A percentile compares a stretch with the other conserved stretches of the same genome.
Conservation (phyloP, 2,797 vertebrate genomes). For the Staurois parvus region DNA sequence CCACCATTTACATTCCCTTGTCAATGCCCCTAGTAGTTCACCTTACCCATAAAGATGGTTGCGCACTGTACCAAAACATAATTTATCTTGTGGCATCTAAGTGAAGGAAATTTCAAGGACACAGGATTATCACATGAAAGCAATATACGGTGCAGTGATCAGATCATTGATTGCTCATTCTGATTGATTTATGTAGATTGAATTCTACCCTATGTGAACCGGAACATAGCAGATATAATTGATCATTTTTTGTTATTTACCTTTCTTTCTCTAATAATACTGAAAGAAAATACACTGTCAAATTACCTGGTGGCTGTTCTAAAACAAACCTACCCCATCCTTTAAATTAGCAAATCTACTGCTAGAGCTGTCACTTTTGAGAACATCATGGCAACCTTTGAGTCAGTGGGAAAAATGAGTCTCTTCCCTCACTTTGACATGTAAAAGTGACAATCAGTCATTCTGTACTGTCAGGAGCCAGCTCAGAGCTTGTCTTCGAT, state of each 20-base stretch:
- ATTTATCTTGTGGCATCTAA: background rate
- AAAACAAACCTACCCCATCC: background rate
- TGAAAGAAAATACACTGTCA: background rate
- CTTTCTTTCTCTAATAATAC: background rate
- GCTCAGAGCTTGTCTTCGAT: background rate
- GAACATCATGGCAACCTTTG: constrained; percentile 7
- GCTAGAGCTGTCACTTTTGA: background rate
- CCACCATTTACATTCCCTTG: too few relatives aligned
- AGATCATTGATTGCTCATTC: constrained; percentile 1
- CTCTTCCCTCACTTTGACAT: background rate
- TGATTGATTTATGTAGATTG: constrained; percentile 3
- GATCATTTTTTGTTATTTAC: background rate
- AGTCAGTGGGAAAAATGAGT: background rate
- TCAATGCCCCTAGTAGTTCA: background rate
- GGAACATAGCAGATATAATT: background rate
- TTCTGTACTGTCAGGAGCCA: background rate
- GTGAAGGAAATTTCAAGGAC: background rate
- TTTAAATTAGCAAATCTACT: background rate
- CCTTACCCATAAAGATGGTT: background rate
- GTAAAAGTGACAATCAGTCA: constrained; percentile 13
- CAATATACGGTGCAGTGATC: background rate
- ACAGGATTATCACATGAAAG: background rate
- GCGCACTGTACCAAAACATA: background rate
- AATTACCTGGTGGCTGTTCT: background rate
- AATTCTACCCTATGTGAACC: background rate